Conservation (phyloP, 1,140 invertebrate species). For the Zophobas atratus region DNA sequence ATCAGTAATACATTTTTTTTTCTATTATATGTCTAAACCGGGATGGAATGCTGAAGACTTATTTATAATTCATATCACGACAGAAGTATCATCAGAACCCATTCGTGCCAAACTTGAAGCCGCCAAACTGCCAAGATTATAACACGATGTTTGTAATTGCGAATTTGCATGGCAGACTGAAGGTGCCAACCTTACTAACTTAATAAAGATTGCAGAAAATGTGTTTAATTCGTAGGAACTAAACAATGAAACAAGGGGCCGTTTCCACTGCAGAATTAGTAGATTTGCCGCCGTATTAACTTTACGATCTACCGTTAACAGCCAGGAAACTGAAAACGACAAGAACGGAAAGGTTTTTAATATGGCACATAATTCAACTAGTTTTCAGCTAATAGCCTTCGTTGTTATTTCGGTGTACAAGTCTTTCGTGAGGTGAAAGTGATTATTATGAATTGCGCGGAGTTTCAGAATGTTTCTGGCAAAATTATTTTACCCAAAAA, state of each 20-base stretch:
- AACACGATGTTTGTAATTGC: not conserved
- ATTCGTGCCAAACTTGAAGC: not conserved
- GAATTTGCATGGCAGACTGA: not conserved
- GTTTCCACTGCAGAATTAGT: not conserved
- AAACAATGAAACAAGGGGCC: not conserved
- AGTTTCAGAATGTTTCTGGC: too few relatives aligned
- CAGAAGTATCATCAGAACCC: conserved; percentile 18
- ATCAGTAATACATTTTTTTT: conserved; percentile 10
- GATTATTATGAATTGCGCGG: too few relatives aligned
- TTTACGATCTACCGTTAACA: not conserved
- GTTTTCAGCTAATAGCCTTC: too few relatives aligned
- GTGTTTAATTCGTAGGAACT: too few relatives aligned
- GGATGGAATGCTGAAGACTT: conserved; percentile 10
- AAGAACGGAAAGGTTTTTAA: too few relatives aligned
- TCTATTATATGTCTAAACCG: conserved; percentile 9
- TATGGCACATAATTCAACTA: too few relatives aligned
- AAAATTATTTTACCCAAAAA: too few relatives aligned
- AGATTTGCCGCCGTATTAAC: not conserved
- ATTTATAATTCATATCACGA: conserved; percentile 31
- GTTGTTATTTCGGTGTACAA: too few relatives aligned
- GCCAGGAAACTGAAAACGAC: too few relatives aligned
- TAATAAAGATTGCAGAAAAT: too few relatives aligned
- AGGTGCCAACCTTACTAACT: too few relatives aligned
- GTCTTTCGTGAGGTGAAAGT: too few relatives aligned
- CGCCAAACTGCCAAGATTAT: not conserved